A percentile compares a stretch with the other conserved stretches of the same genome.
Conservation (phyloP, 2,797 vertebrate genomes). For the Clangula hyemalis region DNA sequence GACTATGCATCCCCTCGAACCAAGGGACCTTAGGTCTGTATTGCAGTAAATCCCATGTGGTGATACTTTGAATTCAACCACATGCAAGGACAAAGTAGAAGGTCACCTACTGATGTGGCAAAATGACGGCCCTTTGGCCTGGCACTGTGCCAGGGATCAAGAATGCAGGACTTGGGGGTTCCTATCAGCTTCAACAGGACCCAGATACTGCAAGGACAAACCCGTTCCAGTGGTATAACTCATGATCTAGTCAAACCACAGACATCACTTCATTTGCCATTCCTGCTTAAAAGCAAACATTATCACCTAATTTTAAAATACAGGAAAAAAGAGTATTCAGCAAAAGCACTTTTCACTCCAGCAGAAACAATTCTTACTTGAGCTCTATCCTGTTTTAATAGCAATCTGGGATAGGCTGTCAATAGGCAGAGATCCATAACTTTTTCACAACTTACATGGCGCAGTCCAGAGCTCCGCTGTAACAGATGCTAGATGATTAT, state of each 20-base stretch:
- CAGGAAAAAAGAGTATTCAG: background rate
- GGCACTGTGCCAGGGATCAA: background rate
- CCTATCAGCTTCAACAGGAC: background rate
- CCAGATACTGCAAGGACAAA: rapidly evolving
- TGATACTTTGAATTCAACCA: background rate
- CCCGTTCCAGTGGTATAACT: background rate
- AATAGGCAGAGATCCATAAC: background rate
- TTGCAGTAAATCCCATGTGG: background rate
- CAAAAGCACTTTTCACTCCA: background rate
- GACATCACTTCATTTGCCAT: background rate
- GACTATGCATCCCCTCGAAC: background rate
- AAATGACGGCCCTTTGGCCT: background rate
- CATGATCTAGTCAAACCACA: background rate
- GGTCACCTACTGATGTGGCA: background rate
- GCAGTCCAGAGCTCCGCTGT: background rate
- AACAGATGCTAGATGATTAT: background rate
- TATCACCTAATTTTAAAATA: background rate
- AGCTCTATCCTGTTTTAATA: background rate
- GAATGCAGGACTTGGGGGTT: background rate
- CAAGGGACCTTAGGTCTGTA: background rate
- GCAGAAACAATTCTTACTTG: background rate
- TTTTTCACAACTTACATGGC: background rate
- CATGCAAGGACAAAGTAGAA: background rate
- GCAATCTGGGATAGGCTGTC: background rate
- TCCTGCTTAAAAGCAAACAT: background rate